Evolutionary conservation across 2,888 invertebrate genomes (phyloP).

Genomic region (Xanthia togata): DNA sequence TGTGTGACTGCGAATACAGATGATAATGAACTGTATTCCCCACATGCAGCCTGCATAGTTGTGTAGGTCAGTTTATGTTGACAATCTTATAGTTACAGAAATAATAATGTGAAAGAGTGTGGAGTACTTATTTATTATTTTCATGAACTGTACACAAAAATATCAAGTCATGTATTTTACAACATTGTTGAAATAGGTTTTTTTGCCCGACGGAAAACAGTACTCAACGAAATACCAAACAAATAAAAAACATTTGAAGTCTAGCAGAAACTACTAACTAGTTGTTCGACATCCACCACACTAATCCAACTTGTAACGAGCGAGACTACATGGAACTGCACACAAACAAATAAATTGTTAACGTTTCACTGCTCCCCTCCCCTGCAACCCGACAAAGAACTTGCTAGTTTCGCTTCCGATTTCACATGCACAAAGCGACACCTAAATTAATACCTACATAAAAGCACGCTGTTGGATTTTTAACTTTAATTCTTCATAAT

Average conservation of each 20-base stretch:
- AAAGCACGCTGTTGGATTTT: too few relatives aligned
- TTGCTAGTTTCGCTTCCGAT: too few relatives aligned
- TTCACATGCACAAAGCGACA: too few relatives aligned
- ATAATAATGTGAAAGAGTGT: not conserved
- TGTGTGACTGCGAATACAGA: not conserved
- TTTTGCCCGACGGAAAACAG: too few relatives aligned
- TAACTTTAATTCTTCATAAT: conserved; percentile 18
- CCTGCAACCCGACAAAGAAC: too few relatives aligned
- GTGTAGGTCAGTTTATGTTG: not conserved
- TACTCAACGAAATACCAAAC: not conserved
- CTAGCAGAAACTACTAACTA: not conserved
- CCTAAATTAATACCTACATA: too few relatives aligned
- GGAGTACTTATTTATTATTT: not conserved
- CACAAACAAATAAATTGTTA: conserved; percentile 10
- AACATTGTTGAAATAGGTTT: not conserved
- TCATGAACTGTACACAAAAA: not conserved
- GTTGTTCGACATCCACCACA: not conserved
- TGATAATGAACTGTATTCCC: not conserved
- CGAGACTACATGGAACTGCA: not conserved
- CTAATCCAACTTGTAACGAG: not conserved
- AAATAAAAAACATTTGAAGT: not conserved
- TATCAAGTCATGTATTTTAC: not conserved
- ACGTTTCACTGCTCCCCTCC: too few relatives aligned
- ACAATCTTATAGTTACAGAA: not conserved
- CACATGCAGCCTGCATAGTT: not conserved